Evolutionary conservation across 2,888 invertebrate genomes (phyloP), one percentile per base, ranked within the genome.

Genomic region (Drosophila pseudotalamancana): DNA sequence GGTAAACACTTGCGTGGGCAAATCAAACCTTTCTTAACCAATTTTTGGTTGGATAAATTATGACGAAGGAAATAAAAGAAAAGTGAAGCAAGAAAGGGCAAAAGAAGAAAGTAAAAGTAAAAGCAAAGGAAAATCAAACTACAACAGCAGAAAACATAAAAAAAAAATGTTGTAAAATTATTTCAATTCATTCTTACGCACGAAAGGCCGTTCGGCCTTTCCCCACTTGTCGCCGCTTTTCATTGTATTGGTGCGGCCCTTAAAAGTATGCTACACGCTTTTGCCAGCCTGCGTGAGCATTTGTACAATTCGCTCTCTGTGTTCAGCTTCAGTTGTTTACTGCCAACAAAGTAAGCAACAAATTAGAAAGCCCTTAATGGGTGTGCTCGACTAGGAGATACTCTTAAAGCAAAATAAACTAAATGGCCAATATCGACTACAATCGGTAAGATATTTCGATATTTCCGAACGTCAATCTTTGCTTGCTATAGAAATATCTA

Each of bases 141-240:
- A 65, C 31, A 63, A 60, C 66, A 43, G 51, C 37, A 35, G 12
- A 50, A 68, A 84, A 72, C 77, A 86, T 72, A 80, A 68, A 86
- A 83, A 83, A 80, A 68, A 86, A 83, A 83, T 76, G 83, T 72
- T 80, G 86, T 86, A 80, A 86, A 80, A 86, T 86, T 70, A 83
- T 86, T 86, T 86, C 80, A 79, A 82, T 86, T 83, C 80, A 67
- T 82, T 82, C 72, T 63, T 74, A 72, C 77, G 77, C 69, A 74
- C 60, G 79, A 76, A 82, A n/a, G 72, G 86, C 68, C 69, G 56
- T 43, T 11, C 49, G 64, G 57, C n/a, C n/a, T n/a, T n/a, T 43
- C 59, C 45, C 8, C 14, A 2, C 19, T 16, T 9, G 19, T 43
- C 55, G 23, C 25, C 35, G 18, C 14, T 51, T 57, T 27, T 21